Conservation (phyloP, 2,888 invertebrate species). For the Xanthorhoe spadicearia region DNA sequence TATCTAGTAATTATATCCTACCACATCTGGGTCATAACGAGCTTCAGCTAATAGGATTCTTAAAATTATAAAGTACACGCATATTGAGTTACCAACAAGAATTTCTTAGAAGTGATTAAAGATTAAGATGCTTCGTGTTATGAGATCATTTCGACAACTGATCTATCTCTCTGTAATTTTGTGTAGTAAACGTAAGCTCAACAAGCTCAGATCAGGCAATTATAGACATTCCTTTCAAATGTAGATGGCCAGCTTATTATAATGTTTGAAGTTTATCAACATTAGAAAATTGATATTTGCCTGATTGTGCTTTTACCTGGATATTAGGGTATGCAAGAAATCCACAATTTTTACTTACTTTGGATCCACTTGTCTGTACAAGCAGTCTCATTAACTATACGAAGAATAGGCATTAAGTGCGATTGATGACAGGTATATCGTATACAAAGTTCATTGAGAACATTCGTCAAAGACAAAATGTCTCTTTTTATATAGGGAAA, state of each 20-base stretch:
- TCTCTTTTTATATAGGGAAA: conserved; percentile 76
- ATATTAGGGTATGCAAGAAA: too few relatives aligned
- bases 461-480: conserved; percentile 78
- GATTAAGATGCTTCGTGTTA: conserved; percentile 31
- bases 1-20: not conserved
- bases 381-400: not conserved
- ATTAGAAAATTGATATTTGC: not conserved
- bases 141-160: conserved; percentile 47
- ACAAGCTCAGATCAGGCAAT: conserved; percentile 50
- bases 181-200: conserved; percentile 62
- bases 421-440: conserved; percentile 1
- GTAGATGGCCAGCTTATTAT: conserved; percentile 1
- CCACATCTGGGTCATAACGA: not conserved
- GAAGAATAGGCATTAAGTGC: not conserved
- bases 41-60: not conserved
- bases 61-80: not conserved
- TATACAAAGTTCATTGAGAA: conserved; percentile 35
- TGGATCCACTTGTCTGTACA: not conserved
- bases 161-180: conserved; percentile 60
- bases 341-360: too few relatives aligned
- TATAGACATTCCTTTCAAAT: conserved; percentile 42
- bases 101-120: conserved; percentile 8
- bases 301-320: not conserved
- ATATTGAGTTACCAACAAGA: conserved; percentile 2
- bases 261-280: not conserved